These are phyloP conservation scores for Porites cylindrica DNA, from an alignment of 92 coral and sea anemone species.

Conservation along the genomic window DNA sequence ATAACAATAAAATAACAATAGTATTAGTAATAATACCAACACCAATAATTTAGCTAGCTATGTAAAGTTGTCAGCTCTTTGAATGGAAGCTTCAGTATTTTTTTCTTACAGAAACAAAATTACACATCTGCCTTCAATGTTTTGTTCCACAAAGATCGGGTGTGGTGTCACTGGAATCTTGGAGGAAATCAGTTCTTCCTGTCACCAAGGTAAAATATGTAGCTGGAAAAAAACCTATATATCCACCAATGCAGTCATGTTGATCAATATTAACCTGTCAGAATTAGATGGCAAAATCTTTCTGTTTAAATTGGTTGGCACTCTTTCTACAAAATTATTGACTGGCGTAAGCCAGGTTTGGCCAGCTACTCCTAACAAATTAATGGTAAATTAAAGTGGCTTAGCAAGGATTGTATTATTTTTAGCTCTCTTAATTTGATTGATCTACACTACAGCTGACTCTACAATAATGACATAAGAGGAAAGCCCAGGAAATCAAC, in stretches of 20 bases:
- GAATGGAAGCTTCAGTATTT: not conserved
- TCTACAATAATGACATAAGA: too few species aligned
- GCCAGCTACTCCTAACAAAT: too few species aligned
- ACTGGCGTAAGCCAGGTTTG: too few species aligned
- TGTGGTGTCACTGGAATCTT: not conserved
- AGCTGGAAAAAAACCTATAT: conserved; percentile 13
- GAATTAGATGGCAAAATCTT: not conserved
- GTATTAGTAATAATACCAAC: too few species aligned
- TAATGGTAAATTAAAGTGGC: too few species aligned
- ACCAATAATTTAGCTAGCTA: not conserved
- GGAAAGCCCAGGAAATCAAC: too few species aligned
- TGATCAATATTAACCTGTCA: not conserved
- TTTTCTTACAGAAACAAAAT: not conserved
- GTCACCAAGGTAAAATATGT: not conserved
- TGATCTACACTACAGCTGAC: too few species aligned
- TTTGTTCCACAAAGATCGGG: not conserved
- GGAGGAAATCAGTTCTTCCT: not conserved
- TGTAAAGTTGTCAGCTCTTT: not conserved
- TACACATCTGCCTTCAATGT: not conserved
- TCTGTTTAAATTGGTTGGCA: not conserved
- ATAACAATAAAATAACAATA: too few species aligned
- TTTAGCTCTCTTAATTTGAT: too few species aligned
- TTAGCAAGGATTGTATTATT: too few species aligned
- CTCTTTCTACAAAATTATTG: too few species aligned
- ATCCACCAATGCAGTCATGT: conserved; percentile 25